phyloP scores from a whole-genome alignment of 2,113 vertebrate genomes.

The Ochotona curzoniae region DNA sequence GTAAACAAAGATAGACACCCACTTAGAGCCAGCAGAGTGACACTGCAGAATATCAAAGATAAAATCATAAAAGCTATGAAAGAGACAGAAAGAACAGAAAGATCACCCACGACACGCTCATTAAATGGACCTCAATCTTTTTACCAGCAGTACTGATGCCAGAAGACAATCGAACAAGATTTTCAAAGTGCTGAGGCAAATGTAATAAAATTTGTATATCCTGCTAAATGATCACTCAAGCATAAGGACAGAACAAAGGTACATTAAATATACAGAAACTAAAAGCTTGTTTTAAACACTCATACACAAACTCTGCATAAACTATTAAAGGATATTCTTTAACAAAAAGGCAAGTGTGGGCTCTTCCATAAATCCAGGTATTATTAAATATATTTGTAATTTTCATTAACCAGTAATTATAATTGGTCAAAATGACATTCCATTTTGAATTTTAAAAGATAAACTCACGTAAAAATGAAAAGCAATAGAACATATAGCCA shows the following conservation, averaged over 20 bases:
- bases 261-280: neutral
- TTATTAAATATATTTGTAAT: neutral
- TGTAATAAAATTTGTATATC: neutral
- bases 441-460: slow-evolving; percentile 50
- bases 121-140: neutral
- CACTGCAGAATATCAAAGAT: neutral
- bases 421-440: neutral
- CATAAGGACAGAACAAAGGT: neutral
- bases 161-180: neutral
- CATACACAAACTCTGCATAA: neutral
- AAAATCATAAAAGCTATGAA: slow-evolving; percentile 18
- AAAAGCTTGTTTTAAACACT: neutral
- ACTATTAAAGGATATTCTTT: neutral
- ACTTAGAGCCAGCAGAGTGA: slow-evolving; percentile 1
- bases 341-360: slow-evolving; percentile 14
- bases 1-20: slow-evolving; percentile 30
- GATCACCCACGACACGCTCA: neutral
- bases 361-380: neutral
- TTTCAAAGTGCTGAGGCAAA: slow-evolving; percentile 37
- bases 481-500: neutral
- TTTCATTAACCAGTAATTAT: neutral
- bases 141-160: neutral
- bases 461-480: slow-evolving; percentile 29
- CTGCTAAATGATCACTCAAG: neutral
- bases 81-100: neutral